phyloP scores from a whole-genome alignment of 1,140 invertebrate species.

The Zaprionus africanus region DNA sequence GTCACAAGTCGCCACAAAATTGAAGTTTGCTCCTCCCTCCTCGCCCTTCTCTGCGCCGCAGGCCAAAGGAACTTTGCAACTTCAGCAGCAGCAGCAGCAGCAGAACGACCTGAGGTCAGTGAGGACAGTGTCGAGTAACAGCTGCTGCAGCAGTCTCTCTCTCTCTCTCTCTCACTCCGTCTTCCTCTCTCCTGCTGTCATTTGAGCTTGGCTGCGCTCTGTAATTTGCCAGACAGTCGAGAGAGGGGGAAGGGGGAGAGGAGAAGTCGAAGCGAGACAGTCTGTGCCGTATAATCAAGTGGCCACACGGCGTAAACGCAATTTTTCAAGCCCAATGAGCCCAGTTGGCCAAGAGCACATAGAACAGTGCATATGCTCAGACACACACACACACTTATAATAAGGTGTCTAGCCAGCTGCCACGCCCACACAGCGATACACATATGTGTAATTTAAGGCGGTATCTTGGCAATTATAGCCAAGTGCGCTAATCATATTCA shows the following conservation, averaged over 20 bases:
- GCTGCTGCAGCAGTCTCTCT: constrained; percentile 51
- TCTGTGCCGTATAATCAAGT: constrained; percentile 5
- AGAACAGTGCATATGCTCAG: not conserved
- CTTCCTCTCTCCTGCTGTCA: not conserved
- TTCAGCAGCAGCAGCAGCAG: constrained; percentile 17
- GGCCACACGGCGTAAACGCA: constrained; percentile 7
- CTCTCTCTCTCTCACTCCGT: not conserved
- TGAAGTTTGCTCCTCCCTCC: constrained; percentile 41
- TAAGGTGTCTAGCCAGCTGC: not conserved
- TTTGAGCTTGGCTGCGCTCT: constrained; percentile 22
- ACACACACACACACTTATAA: not conserved
- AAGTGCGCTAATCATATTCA: constrained; percentile 75
- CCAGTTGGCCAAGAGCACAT: not conserved
- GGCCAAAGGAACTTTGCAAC: constrained; percentile 37
- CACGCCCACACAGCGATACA: constrained; percentile 29
- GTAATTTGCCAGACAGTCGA: constrained; percentile 16
- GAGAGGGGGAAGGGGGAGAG: not conserved
- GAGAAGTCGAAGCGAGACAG: not conserved
- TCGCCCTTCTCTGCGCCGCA: not conserved
- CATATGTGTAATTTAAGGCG: constrained; percentile 65
- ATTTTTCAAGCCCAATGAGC: constrained; percentile 7
- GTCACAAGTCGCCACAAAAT: constrained; percentile 57
- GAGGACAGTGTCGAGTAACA: constrained; percentile 51
- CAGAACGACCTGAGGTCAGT: constrained; percentile 28
- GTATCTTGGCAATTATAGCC: constrained; percentile 55